These are phyloP conservation scores for Cavia aperea DNA, from an alignment of 2,113 vertebrate species.

Conservation along the genomic window DNA sequence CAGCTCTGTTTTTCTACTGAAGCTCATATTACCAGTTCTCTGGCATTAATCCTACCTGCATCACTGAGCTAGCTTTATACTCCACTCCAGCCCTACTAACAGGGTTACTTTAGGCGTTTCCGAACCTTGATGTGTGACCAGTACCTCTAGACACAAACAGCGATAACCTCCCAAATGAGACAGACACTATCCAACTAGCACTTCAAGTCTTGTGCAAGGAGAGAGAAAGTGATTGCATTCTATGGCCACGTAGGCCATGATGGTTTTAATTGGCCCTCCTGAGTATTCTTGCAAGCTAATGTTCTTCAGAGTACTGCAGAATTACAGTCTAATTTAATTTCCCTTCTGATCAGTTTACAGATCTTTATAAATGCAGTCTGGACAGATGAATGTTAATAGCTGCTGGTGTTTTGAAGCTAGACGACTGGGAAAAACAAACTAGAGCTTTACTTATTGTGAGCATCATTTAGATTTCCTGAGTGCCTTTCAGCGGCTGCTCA, in stretches of 20 bases:
- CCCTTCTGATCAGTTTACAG: conserved; percentile 66
- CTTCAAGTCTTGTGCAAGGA: conserved; percentile 43
- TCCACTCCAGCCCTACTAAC: conserved; percentile 42
- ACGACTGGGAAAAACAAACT: conserved; percentile 55
- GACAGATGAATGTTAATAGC: conserved; percentile 65
- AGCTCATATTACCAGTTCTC: conserved; percentile 55
- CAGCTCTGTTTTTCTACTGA: conserved; percentile 28
- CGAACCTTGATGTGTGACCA: conserved; percentile 61
- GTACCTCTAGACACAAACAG: conserved; percentile 47
- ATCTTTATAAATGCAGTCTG: conserved; percentile 68
- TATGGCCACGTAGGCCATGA: conserved; percentile 41
- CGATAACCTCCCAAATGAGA: conserved; percentile 47
- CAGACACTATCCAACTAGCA: conserved; percentile 44
- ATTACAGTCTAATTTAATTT: conserved; percentile 72
- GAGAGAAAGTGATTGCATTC: conserved; percentile 53
- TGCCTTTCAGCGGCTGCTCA: conserved; percentile 32
- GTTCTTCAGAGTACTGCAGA: conserved; percentile 62
- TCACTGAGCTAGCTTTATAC: conserved; percentile 51
- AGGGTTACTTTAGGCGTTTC: conserved; percentile 61
- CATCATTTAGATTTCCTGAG: conserved; percentile 44
- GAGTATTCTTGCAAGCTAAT: conserved; percentile 67
- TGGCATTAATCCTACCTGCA: conserved; percentile 53
- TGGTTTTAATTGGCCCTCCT: conserved; percentile 63
- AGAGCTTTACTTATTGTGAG: conserved; percentile 47
- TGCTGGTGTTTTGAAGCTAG: conserved; percentile 59